Evolutionary conservation across 2,113 vertebrate species (phyloP).

Genomic region (Tetraodon nigroviridis): DNA sequence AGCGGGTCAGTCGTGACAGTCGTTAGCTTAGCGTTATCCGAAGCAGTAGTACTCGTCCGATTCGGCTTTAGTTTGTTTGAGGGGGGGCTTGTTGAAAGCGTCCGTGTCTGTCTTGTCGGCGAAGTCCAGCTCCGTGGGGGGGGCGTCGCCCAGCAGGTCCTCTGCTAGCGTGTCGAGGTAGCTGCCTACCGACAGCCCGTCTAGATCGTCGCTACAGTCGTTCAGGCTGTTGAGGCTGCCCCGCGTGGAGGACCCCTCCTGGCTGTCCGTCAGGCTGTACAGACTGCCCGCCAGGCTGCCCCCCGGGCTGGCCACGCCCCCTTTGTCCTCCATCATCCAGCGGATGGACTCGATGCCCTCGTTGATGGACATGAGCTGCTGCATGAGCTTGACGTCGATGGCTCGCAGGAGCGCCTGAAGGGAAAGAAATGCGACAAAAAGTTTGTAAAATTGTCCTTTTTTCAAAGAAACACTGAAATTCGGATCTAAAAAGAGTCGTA

Average conservation of each 20-base stretch:
- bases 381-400: slow-evolving; percentile 90
- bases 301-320: slow-evolving; percentile 80
- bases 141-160: slow-evolving; percentile 81
- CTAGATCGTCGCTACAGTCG: slow-evolving; percentile 83
- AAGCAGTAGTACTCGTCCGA: slow-evolving; percentile 95
- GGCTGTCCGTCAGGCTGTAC: slow-evolving; percentile 90
- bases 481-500: no score
- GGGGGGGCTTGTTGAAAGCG: slow-evolving; percentile 65
- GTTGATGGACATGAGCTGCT: slow-evolving; percentile 92
- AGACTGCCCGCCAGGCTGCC: slow-evolving; percentile 90
- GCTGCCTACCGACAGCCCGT: slow-evolving; percentile 90
- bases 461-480: no score
- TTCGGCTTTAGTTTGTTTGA: slow-evolving; percentile 76
- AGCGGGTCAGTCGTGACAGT: slow-evolving; percentile 21
- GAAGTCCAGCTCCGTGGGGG: slow-evolving; percentile 82
- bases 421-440: neutral
- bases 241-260: slow-evolving; percentile 77
- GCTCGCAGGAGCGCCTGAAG: slow-evolving; percentile 85
- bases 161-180: slow-evolving; percentile 94
- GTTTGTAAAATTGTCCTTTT: no score
- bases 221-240: slow-evolving; percentile 87
- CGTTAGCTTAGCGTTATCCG: slow-evolving; percentile 65
- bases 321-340: slow-evolving; percentile 93
- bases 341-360: slow-evolving; percentile 95
- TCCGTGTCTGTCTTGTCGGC: slow-evolving; percentile 76